Evolutionary conservation across 2,113 vertebrate genomes (phyloP).

Genomic region (Alosa alosa): DNA sequence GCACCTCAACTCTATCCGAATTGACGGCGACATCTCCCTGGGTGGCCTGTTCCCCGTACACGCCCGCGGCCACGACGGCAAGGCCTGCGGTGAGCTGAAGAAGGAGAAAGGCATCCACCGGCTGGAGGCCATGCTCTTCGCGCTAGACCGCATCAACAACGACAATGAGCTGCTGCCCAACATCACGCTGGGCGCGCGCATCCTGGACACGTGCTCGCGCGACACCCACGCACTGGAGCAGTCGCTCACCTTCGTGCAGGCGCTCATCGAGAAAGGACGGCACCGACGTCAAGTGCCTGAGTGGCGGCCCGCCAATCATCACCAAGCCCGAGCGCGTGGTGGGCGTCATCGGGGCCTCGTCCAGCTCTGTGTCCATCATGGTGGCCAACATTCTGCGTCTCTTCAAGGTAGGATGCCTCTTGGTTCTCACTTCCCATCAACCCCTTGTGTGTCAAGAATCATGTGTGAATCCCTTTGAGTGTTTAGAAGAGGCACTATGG

Average conservation of each 20-base stretch:
- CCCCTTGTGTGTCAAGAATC: neutral
- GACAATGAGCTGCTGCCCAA: constrained; percentile 93
- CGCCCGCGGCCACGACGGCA: constrained; percentile 82
- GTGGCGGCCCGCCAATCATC: constrained; percentile 91
- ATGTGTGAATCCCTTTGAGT: neutral
- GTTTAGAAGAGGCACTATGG: neutral
- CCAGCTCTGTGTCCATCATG: constrained; percentile 97
- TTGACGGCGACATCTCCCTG: constrained; percentile 93
- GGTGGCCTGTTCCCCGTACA: constrained; percentile 94
- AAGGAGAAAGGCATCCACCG: constrained; percentile 96
- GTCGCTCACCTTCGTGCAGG: constrained; percentile 95
- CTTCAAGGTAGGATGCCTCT: constrained; percentile 85
- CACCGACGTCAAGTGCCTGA: constrained; percentile 89
- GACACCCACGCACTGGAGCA: constrained; percentile 95
- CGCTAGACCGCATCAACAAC: constrained; percentile 93
- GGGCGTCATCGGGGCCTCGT: constrained; percentile 90
- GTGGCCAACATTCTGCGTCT: constrained; percentile 96
- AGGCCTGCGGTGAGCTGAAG: constrained; percentile 92
- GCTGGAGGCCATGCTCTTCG: constrained; percentile 95
- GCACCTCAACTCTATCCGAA: constrained; percentile 93
- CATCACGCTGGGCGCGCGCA: constrained; percentile 91
- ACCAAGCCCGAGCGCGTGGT: constrained; percentile 92
- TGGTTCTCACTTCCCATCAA: neutral
- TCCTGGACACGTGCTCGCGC: constrained; percentile 93
- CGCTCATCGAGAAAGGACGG: constrained; percentile 95